Base-by-base conservation (phyloP, 2,113 vertebrate genomes). In the Picathartes gymnocephalus region DNA sequence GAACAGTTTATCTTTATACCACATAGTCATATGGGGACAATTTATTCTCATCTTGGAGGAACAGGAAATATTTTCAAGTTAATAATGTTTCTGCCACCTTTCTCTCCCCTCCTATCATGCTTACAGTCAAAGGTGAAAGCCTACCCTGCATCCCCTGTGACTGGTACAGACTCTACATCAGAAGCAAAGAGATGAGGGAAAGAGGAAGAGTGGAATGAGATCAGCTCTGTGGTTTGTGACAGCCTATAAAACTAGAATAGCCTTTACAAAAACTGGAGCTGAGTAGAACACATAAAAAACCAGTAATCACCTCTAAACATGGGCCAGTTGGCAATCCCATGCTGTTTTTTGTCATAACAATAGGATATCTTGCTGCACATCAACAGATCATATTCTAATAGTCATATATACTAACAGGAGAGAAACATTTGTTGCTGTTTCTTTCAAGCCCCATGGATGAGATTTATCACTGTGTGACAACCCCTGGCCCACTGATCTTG, bases 31-130 rank as follows among this genome's bases (percentile, higher is more conserved):
- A 81, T 84, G 88, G 91, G 96, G 85, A 51, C 93, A 87, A 95
- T 96, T 97, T 96, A 96, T 93, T 95, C 94, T 97, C 95, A 95
- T 97, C 81, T 91, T 92, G 69, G 83, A 96, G 68, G 81, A 72
- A 80, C 50, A 90, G 81, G 64, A 94, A 94, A 96, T 92, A 93
- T 95, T 96, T 97, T 97, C 84, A 97, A 96, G 85, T 96, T 97
- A 96, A 95, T 96, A 95, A 92, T 95, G 45, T 96, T 93, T 89
- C 95, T 95, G 82, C 92, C 50, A 73, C 83, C 89, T 93, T 90
- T 37, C 71, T 93, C 53, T 93, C 80, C 40, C 81, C 60, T 96
- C 71, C 84, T 72, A 62, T 83, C 65, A 64, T 92, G 94, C 91
- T 96, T 78, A 53, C 71, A 96, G 95, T 93, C 97, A 96, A 92